These are phyloP conservation scores for Gibbula magus DNA, from an alignment of 2,888 invertebrate species.

Conservation along the genomic window DNA sequence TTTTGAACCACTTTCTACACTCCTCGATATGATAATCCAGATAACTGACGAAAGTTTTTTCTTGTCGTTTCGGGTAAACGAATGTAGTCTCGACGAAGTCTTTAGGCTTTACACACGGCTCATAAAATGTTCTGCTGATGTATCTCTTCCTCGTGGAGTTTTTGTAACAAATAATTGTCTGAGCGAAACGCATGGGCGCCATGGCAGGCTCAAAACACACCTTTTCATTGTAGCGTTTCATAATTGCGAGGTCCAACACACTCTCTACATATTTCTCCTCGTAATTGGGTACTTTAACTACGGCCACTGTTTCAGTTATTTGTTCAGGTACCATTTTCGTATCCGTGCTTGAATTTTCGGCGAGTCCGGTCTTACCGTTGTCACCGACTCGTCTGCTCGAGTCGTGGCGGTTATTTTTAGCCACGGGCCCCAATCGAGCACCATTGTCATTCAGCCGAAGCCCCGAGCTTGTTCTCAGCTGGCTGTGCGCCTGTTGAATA, in stretches of 20 bases:
- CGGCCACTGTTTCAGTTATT: constrained; percentile 58
- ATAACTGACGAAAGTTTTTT: constrained; percentile 55
- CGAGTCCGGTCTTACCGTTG: background rate
- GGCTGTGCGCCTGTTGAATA: constrained; percentile 6
- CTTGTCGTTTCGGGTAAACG: constrained; percentile 56
- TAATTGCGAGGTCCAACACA: constrained; percentile 49
- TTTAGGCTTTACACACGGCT: constrained; percentile 60
- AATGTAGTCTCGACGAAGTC: constrained; percentile 60
- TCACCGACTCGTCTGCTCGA: constrained; percentile 23
- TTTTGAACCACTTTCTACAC: constrained; percentile 66
- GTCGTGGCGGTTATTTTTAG: constrained; percentile 27
- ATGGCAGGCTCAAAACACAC: constrained; percentile 58
- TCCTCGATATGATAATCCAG: constrained; percentile 66
- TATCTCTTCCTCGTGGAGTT: constrained; percentile 59
- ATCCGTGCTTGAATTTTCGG: background rate
- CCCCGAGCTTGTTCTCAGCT: background rate
- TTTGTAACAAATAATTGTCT: constrained; percentile 58
- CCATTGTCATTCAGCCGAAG: constrained; percentile 26
- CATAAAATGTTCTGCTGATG: constrained; percentile 62
- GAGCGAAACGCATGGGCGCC: constrained; percentile 55
- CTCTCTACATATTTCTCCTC: constrained; percentile 55
- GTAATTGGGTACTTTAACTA: constrained; percentile 56
- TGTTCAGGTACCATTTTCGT: constrained; percentile 46
- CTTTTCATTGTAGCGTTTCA: constrained; percentile 60
- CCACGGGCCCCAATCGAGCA: background rate